phyloP scores from a whole-genome alignment of 2,797 vertebrate species.

The Galaxias olidus region DNA sequence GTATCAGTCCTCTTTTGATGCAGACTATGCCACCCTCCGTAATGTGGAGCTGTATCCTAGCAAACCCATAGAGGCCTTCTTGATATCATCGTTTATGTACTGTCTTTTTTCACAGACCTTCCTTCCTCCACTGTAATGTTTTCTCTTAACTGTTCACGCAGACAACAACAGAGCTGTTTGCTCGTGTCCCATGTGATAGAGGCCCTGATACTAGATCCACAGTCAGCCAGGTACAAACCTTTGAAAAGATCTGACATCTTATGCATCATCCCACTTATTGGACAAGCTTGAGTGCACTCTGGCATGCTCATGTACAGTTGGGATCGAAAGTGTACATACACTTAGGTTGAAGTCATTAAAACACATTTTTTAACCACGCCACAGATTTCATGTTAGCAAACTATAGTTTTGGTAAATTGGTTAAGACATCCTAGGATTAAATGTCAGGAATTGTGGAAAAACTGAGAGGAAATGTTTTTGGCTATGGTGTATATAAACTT shows the following conservation, averaged over 20 bases:
- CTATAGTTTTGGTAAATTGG: too few relatives aligned
- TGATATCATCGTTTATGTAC: not conserved
- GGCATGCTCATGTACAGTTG: not conserved
- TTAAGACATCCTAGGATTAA: too few relatives aligned
- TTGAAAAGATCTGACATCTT: too few relatives aligned
- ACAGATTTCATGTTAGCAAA: too few relatives aligned
- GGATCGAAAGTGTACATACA: too few relatives aligned
- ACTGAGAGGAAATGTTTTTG: not conserved
- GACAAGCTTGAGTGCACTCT: not conserved
- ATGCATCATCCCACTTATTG: not conserved
- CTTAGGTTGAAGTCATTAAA: too few relatives aligned
- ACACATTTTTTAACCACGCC: too few relatives aligned
- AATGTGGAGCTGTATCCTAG: constrained; percentile 97
- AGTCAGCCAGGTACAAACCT: constrained; percentile 84
- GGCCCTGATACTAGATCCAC: constrained; percentile 93
- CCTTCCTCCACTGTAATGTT: not conserved
- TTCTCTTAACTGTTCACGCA: constrained; percentile 48
- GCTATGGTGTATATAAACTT: not conserved
- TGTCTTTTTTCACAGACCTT: not conserved
- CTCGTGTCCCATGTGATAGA: constrained; percentile 94
- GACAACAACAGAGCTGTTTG: constrained; percentile 97
- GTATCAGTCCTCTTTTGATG: constrained; percentile 96
- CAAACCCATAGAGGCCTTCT: not conserved
- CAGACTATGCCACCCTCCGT: constrained; percentile 90
- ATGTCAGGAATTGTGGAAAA: too few relatives aligned